Conservation (phyloP, 2,113 vertebrate species). For the Oncorhynchus gorbuscha region DNA sequence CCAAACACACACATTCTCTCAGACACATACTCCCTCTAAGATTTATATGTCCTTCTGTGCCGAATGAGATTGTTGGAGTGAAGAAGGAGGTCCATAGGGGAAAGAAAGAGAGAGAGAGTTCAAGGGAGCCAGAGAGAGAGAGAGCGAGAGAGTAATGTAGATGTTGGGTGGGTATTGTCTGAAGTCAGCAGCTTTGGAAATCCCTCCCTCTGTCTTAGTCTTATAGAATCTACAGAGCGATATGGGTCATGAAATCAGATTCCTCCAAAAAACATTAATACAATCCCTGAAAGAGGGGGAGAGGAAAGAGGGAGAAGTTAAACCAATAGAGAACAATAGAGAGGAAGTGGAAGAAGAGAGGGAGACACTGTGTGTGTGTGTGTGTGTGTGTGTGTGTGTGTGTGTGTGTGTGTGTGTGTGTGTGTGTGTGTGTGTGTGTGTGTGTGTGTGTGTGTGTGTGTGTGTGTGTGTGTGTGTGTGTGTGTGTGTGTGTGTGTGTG, state of each 20-base stretch:
- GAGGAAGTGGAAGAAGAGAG: not conserved
- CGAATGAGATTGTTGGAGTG: not conserved
- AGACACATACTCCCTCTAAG: not conserved
- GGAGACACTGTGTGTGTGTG: no score
- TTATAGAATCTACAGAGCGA: slow-evolving; percentile 2
- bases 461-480: no score
- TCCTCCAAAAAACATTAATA: slow-evolving; percentile 18
- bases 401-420: no score
- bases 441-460: rapidly evolving
- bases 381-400: no score
- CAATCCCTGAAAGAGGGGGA: slow-evolving; percentile 5
- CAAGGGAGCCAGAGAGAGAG: not conserved
- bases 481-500: no score
- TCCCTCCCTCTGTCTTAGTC: not conserved
- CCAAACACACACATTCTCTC: slow-evolving; percentile 21
- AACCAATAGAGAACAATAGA: not conserved
- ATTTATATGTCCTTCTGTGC: no score
- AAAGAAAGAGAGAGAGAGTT: not conserved
- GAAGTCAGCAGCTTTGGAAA: not conserved
- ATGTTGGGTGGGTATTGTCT: no score
- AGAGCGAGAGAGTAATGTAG: not conserved
- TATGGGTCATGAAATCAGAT: slow-evolving; percentile 20
- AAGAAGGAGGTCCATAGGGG: not conserved
- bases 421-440: no score
- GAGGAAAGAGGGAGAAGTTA: not conserved